These are phyloP conservation scores for Drosophila anceps DNA, from an alignment of 2,888 invertebrate genomes.

Conservation along the genomic window DNA sequence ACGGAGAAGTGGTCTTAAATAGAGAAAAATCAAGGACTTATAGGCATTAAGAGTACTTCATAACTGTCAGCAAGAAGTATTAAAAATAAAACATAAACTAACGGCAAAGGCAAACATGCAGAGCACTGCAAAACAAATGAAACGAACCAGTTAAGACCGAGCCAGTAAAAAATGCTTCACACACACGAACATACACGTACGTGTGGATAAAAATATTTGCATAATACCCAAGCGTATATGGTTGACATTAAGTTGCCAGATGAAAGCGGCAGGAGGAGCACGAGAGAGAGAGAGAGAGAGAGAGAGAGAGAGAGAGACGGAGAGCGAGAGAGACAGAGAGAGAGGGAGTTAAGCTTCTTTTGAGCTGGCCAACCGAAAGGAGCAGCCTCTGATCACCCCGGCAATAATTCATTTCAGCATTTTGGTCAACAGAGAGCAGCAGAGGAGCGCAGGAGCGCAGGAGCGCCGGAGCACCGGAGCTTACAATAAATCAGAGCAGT, in stretches of 20 bases:
- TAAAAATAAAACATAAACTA: conserved; percentile 21
- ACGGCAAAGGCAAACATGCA: conserved; percentile 18
- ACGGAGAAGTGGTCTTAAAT: not conserved
- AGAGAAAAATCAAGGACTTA: conserved; percentile 17
- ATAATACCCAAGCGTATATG: conserved; percentile 47
- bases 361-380: conserved; percentile 17
- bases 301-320: not conserved
- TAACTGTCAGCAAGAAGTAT: conserved; percentile 41
- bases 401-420: conserved; percentile 53
- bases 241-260: conserved; percentile 61
- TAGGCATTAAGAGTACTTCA: conserved; percentile 59
- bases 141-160: conserved; percentile 14
- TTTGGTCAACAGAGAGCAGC: too few relatives aligned
- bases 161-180: conserved; percentile 6
- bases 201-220: conserved; percentile 41
- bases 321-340: not conserved
- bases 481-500: conserved; percentile 55
- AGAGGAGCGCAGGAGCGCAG: too few relatives aligned
- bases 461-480: conserved; percentile 8
- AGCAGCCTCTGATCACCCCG: conserved; percentile 24
- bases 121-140: conserved; percentile 22
- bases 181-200: not conserved
- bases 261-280: conserved; percentile 22
- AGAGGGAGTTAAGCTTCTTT: conserved; percentile 39
- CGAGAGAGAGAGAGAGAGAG: too few relatives aligned